Base-by-base conservation (phyloP, 1,140 invertebrate genomes). In the Polyergus mexicanus region DNA sequence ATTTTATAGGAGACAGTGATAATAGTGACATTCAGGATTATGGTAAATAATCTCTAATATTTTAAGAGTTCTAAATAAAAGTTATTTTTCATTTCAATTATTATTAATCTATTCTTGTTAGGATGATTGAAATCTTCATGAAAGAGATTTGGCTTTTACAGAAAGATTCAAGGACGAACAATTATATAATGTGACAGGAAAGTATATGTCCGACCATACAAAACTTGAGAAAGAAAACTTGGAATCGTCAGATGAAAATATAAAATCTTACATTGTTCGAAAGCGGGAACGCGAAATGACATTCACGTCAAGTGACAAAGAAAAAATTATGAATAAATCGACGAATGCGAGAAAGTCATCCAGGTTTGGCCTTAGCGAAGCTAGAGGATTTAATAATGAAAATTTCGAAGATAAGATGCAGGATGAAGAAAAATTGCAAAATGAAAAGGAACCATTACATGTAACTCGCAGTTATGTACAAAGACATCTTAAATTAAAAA, bases 241-340 rank as follows among this genome's bases (percentile, higher is more conserved):
- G 62, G 44, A 54, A 19, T 41, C 54, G 1, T n/a, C 58, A 22
- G 11, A 85, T 10, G 71, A 88, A 77, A 69, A 62, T 63, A 56
- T 54, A n/a, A 63, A 35, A 28, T 72, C 74, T 25, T 13, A 62
- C 62, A 68, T 78, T 22, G 13, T 89, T 58, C 83, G 89, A 65
- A 92, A 93, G 66, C 87, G 89, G n/a, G 91, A 85, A 65, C 71
- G 75, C 0, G 88, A 91, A 81, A 28, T 47, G 1, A 22, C 28
- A 35, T 44, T 72, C 5, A 11, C 7, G 11, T 78, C 71, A 76
- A 85, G 22, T 28, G 84, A 83, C 19, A 84, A 84, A 44, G 84
- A 68, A 65, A 66, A 58, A 11, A 28, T 63, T n/a, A 83, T 54
- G 16, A 63, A 63, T 80, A 44, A 13, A 47, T 38, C 10, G 1